Evolutionary conservation across 1,140 invertebrate genomes (phyloP).

Genomic region (Drosophila pandora): DNA sequence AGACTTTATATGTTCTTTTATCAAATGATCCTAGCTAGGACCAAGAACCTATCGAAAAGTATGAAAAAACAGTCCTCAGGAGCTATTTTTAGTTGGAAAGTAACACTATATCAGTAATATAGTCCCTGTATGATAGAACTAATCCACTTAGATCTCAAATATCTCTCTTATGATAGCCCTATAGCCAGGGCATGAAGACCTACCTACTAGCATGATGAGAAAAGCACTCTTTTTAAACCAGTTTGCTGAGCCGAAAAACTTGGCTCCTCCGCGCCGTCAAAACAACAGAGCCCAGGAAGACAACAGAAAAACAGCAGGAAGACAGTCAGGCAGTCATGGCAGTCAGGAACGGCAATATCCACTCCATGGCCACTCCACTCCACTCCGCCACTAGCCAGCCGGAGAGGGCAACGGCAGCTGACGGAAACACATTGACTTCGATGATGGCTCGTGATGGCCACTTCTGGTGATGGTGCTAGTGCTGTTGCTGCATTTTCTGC

Average conservation of each 20-base stretch:
- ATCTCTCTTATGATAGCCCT: too few relatives aligned
- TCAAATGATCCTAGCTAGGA: too few relatives aligned
- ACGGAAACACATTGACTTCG: slow-evolving; percentile 72
- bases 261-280: slow-evolving; percentile 32
- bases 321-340: slow-evolving; percentile 6
- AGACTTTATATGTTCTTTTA: too few relatives aligned
- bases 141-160: too few relatives aligned
- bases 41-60: too few relatives aligned
- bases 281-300: slow-evolving; percentile 18
- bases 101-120: too few relatives aligned
- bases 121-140: too few relatives aligned
- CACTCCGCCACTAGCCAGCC: background rate
- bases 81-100: too few relatives aligned
- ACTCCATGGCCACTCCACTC: slow-evolving; percentile 2
- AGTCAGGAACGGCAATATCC: slow-evolving; percentile 17
- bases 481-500: slow-evolving; percentile 50
- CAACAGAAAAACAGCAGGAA: slow-evolving; percentile 13
- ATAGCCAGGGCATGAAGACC: background rate
- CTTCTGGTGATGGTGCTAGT: slow-evolving; percentile 52
- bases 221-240: slow-evolving; percentile 28
- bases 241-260: slow-evolving; percentile 43
- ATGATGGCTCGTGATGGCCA: slow-evolving; percentile 32
- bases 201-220: background rate
- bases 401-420: slow-evolving; percentile 59
- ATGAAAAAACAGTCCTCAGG: too few relatives aligned